Base-by-base conservation (phyloP, 2,113 vertebrate species). In the Thalassoma bifasciatum region DNA sequence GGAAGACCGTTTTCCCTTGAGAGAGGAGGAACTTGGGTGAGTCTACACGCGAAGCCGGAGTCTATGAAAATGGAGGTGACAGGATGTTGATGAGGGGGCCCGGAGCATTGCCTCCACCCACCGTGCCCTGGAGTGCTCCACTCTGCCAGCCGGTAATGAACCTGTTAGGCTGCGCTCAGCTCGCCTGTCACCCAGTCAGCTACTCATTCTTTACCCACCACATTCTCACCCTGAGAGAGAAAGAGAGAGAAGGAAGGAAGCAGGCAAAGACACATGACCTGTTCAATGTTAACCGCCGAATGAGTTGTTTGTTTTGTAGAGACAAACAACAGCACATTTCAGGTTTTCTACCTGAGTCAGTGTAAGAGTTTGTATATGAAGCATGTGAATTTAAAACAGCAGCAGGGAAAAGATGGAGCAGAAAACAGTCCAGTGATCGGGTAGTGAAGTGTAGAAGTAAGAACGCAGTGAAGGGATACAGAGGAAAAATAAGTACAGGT, bases 71-170 rank as follows among this genome's bases (percentile, higher is more conserved):
- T 64, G 79, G 81, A 86, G 84, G 88, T 87, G 90, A 87, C 86
- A 87, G 84, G 81, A 86, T 80, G 86, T 62, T 87, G 88, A 91
- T 88, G 90, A 89, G 85, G 79, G 83, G 68, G 79, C 86, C 84
- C 5, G 24, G 38, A 79, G 84, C 81, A 22, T 81, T 82, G 82
- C 82, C 87, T 82, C 86, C 64, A 75, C 68, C 83, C 36, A 40
- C 30, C 11, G 30, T 81, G 77, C 85, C 89, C 75, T 47, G 65
- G 67, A 85, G 77, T 82, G 77, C 71, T 68, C 62, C 68, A 61
- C 66, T 83, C 82, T 64, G 73, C 81, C 81, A 81, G 73, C 57
- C 64, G 10, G 74, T 89, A 91, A 89, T 86, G 81, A 89, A 89
- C 86, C 90, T 67, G 52, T 66, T 65, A 66, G 59, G 44, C 66